Evolutionary conservation across 1,140 invertebrate genomes (phyloP).

Genomic region (Uloborus diversus): DNA sequence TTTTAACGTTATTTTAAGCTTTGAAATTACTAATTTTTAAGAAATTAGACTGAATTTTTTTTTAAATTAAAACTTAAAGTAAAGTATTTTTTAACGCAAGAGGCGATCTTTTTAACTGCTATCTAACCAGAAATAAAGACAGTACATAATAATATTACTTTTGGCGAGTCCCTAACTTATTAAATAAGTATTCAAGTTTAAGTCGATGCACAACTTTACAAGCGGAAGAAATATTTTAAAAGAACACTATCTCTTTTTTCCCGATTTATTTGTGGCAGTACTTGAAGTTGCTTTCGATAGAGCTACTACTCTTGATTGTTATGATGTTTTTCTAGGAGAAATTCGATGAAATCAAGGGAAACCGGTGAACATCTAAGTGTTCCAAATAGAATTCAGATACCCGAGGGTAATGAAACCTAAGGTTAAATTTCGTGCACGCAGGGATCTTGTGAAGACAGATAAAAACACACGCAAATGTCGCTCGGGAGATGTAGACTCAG

Average conservation of each 20-base stretch:
- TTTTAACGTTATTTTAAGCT: no score
- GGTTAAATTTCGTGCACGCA: neutral
- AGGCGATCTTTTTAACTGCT: no score
- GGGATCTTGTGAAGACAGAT: slow-evolving; percentile 9
- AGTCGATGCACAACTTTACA: neutral
- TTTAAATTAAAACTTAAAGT: no score
- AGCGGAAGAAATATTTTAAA: neutral
- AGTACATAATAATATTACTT: no score
- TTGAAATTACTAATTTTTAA: no score
- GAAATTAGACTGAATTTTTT: no score
- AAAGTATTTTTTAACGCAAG: no score
- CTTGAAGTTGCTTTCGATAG: neutral
- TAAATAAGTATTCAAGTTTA: neutral
- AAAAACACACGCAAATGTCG: neutral
- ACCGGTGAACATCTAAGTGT: neutral
- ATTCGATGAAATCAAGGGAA: slow-evolving; percentile 14
- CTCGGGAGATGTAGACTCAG: neutral
- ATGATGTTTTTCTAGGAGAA: neutral
- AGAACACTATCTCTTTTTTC: neutral
- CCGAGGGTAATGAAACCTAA: slow-evolving; percentile 6
- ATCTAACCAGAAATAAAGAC: no score
- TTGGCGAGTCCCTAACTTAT: no score
- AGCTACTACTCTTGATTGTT: neutral
- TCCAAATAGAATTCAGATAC: slow-evolving; percentile 1
- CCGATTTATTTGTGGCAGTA: neutral